These are phyloP conservation scores for Drosophila prolongata DNA, from an alignment of 2,888 invertebrate genomes.

Conservation along the genomic window DNA sequence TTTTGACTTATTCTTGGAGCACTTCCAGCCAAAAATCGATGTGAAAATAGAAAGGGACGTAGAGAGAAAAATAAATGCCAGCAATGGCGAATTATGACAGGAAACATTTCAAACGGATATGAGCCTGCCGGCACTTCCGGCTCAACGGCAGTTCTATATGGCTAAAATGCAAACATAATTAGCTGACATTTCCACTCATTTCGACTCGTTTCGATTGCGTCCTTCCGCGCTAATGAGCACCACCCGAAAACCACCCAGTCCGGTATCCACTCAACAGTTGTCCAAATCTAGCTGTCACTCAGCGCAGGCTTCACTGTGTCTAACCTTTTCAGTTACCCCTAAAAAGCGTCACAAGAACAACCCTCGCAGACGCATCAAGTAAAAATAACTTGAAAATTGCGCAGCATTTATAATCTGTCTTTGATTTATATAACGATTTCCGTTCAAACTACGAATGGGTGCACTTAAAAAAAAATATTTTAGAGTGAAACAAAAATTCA, in stretches of 20 bases:
- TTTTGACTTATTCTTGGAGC: conserved; percentile 66
- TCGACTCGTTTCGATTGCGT: conserved; percentile 17
- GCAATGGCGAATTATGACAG: conserved; percentile 59
- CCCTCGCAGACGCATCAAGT: conserved; percentile 30
- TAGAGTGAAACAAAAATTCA: too few species aligned
- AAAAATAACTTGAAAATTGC: conserved; percentile 74
- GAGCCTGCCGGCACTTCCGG: conserved; percentile 57
- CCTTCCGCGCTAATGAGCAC: conserved; percentile 54
- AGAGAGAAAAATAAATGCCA: conserved; percentile 24
- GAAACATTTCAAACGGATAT: conserved; percentile 69
- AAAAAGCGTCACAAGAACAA: conserved; percentile 25
- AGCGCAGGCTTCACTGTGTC: conserved; percentile 34
- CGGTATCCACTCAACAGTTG: conserved; percentile 52
- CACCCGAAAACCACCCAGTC: neutral
- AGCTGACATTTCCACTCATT: conserved; percentile 53
- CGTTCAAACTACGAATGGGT: conserved; percentile 61
- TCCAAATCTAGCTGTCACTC: conserved; percentile 35
- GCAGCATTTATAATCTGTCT: conserved; percentile 78
- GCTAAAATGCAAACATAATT: conserved; percentile 54
- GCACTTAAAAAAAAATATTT: conserved; percentile 4
- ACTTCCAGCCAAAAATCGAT: conserved; percentile 52
- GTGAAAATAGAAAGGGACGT: conserved; percentile 28
- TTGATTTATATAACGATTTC: conserved; percentile 82
- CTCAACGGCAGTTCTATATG: conserved; percentile 31
- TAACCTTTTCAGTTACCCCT: conserved; percentile 49